phyloP scores from a whole-genome alignment of 2,797 vertebrate genomes.

The Gobionotothen gibberifrons region DNA sequence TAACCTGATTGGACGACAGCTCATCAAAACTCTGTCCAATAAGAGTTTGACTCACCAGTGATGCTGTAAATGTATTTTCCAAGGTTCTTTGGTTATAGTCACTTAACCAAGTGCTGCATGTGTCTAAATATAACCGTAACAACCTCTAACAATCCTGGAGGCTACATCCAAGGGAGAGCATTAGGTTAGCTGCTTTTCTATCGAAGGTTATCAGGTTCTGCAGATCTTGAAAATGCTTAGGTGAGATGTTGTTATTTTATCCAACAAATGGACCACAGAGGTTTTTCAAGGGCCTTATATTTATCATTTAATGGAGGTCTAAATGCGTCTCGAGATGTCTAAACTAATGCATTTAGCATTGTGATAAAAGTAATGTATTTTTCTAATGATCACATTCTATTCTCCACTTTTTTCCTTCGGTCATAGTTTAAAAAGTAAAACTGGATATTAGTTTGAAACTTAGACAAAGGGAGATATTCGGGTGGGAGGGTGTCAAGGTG shows the following conservation, averaged over 20 bases:
- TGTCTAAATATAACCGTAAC: neutral
- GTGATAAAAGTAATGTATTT: neutral
- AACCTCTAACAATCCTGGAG: neutral
- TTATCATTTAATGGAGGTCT: neutral
- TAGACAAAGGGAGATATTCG: neutral
- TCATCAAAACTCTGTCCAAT: slow-evolving; percentile 23
- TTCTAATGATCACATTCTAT: neutral
- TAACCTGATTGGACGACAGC: slow-evolving; percentile 33
- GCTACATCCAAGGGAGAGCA: neutral
- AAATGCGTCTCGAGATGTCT: neutral
- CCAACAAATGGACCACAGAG: neutral
- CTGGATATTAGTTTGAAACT: neutral
- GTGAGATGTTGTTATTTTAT: neutral
- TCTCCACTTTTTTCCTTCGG: neutral
- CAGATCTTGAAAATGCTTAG: neutral
- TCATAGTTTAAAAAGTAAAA: neutral
- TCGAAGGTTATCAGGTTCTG: neutral
- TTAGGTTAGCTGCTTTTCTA: neutral
- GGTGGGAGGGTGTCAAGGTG: neutral
- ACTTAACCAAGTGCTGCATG: neutral
- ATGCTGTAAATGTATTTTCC: neutral
- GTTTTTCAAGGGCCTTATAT: neutral
- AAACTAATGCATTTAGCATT: neutral
- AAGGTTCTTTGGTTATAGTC: neutral
- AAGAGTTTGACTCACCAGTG: neutral